A percentile compares a stretch with the other conserved stretches of the same genome.
These are phyloP conservation scores for Centroberyx gerrardi DNA, from an alignment of 2,797 vertebrate genomes.

Conservation along the genomic window DNA sequence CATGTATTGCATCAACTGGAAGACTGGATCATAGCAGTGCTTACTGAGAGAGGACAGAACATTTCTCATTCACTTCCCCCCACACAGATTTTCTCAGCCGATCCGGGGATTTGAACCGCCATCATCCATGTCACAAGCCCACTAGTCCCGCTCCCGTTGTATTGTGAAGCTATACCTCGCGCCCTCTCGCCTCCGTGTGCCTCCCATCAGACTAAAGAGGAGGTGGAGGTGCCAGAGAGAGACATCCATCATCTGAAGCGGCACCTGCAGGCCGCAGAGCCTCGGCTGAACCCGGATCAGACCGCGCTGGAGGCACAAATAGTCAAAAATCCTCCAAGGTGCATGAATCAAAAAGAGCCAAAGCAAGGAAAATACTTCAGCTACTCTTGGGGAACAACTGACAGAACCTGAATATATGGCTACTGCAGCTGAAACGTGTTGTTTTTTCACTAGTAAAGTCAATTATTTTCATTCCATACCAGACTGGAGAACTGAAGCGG, in stretches of 20 bases:
- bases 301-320: not conserved
- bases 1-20: not conserved
- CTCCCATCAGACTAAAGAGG: slow-evolving; percentile 42
- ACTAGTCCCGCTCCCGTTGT: slow-evolving; percentile 50
- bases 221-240: slow-evolving; percentile 33
- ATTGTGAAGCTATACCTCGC: slow-evolving; percentile 19
- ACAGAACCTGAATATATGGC: not conserved
- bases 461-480: slow-evolving; percentile 9
- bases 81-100: slow-evolving; percentile 28
- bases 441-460: not conserved
- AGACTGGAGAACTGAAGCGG: not conserved
- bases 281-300: slow-evolving; percentile 5
- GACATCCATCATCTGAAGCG: slow-evolving; percentile 52
- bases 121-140: slow-evolving; percentile 14
- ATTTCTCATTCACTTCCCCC: slow-evolving; percentile 35
- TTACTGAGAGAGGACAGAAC: slow-evolving; percentile 19
- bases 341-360: not conserved
- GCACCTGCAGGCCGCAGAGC: slow-evolving; percentile 25
- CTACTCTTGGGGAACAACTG: not conserved
- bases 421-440: not conserved
- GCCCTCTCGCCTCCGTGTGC: slow-evolving; percentile 24
- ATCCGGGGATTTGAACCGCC: not conserved
- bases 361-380: not conserved
- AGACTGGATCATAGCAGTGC: not conserved
- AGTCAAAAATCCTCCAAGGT: not conserved